Percentiles rank a stretch among this genome's conserved stretches.
phyloP scores from a whole-genome alignment of 2,888 invertebrate species.

The Chironomus tentans region DNA sequence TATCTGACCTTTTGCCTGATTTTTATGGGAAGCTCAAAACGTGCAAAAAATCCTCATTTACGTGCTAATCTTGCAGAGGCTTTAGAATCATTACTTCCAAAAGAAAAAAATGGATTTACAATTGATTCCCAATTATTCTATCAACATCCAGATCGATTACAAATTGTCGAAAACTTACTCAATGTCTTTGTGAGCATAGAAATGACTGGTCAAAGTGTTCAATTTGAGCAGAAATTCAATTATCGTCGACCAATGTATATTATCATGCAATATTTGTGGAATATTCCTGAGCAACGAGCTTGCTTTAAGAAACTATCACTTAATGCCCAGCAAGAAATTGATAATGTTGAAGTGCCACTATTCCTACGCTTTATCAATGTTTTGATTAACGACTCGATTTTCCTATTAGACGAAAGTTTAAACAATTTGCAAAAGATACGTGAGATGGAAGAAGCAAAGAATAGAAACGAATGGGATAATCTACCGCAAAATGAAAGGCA shows the following conservation, averaged over 20 bases:
- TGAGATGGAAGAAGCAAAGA: constrained; percentile 69
- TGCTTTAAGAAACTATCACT: constrained; percentile 65
- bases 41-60: constrained; percentile 85
- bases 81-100: constrained; percentile 76
- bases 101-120: constrained; percentile 45
- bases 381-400: constrained; percentile 95
- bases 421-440: constrained; percentile 81
- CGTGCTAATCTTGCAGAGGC: constrained; percentile 85
- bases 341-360: constrained; percentile 79
- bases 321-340: constrained; percentile 79
- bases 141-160: constrained; percentile 60
- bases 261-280: constrained; percentile 87
- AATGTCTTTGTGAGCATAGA: constrained; percentile 96
- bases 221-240: constrained; percentile 95
- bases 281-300: constrained; percentile 63
- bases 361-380: constrained; percentile 93
- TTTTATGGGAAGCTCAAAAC: constrained; percentile 76
- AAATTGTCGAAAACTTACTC: constrained; percentile 71
- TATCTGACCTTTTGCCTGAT: constrained; percentile 71
- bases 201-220: constrained; percentile 92
- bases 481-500: constrained; percentile 62
- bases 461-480: constrained; percentile 59
- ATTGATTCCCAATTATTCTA: constrained; percentile 62
- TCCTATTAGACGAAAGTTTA: constrained; percentile 83
- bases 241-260: constrained; percentile 92